Evolutionary conservation across 2,888 invertebrate species (phyloP), one percentile per base, ranked within the genome.

Genomic region (Crioceris asparagi): DNA sequence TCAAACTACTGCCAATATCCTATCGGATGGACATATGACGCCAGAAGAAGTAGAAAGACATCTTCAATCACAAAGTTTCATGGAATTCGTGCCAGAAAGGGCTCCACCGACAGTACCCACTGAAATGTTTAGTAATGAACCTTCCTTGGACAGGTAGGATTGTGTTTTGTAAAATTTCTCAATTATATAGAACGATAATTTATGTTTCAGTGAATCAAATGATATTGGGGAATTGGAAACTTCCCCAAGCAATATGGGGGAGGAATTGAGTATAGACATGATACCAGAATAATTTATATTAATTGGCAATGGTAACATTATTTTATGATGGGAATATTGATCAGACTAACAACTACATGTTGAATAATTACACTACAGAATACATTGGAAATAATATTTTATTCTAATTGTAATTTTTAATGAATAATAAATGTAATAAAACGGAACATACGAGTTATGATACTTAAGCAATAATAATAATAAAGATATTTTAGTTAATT

Each of bases 121-220:
- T 26, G 91, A 92, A 66, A 88, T 92, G 82, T 92, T 93, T 58
- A 91, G 90, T 64, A 91, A 91, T 64, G 91, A 92, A 55, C 87
- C 87, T 35, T 88, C 90, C 2, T 66, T 86, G 32, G 87, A 87
- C 60, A 84, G 84, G 84, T 83, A 65, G 52, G 36, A 8, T 10
- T 19, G 4, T 11, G 26, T 4, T 26, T 8, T 11, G 4, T 21
- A 21, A 21, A 6, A 21, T 10, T 21, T 21, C 21, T 7, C 21
- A 11, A 25, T 25, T 25, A 4, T 25, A 3, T 4, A 4, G 25
- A 25, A 11, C n/a, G 3, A 11, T 25, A 4, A 25, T 53, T 53
- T 56, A 62, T 54, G 50, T 73, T 75, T 44, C 66, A 87, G 86
- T 63, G 86, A 85, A 65, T 83, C 85, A 8, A 85, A 84, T 61